A percentile compares a stretch with the other conserved stretches of the same genome.
Evolutionary conservation across 2,888 invertebrate species (phyloP).

Genomic region (Pyrrhosoma nymphula): DNA sequence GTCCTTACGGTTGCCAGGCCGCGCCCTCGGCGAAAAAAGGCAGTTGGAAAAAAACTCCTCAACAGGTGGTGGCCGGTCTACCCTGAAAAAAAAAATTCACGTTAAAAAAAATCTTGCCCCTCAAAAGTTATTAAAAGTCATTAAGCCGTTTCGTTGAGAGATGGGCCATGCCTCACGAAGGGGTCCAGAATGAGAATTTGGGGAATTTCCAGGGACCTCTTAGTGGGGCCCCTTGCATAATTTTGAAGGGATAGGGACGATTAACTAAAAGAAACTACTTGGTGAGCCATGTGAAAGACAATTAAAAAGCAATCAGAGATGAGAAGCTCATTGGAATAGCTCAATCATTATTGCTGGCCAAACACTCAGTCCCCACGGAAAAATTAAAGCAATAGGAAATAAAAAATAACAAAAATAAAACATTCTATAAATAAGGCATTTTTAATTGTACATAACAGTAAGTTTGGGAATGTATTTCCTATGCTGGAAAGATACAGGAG

Average conservation of each 20-base stretch:
- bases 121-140: constrained; percentile 33
- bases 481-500: too few relatives aligned
- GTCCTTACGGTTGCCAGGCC: constrained; percentile 60
- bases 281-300: not conserved
- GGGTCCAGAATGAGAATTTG: not conserved
- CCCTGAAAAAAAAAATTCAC: constrained; percentile 40
- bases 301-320: not conserved
- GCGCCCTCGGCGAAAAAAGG: constrained; percentile 56
- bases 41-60: not conserved
- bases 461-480: too few relatives aligned
- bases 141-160: constrained; percentile 26
- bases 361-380: too few relatives aligned
- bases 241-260: too few relatives aligned
- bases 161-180: not conserved
- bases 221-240: too few relatives aligned
- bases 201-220: not conserved
- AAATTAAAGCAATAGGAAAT: too few relatives aligned
- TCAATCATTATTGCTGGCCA: too few relatives aligned
- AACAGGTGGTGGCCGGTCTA: constrained; percentile 58
- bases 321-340: too few relatives aligned
- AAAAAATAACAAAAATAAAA: too few relatives aligned
- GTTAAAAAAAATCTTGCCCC: constrained; percentile 1
- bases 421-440: too few relatives aligned
- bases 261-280: not conserved
- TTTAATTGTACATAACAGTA: too few relatives aligned